Base-by-base conservation (phyloP, 1,140 invertebrate species). In the Parapsyche elsis region DNA sequence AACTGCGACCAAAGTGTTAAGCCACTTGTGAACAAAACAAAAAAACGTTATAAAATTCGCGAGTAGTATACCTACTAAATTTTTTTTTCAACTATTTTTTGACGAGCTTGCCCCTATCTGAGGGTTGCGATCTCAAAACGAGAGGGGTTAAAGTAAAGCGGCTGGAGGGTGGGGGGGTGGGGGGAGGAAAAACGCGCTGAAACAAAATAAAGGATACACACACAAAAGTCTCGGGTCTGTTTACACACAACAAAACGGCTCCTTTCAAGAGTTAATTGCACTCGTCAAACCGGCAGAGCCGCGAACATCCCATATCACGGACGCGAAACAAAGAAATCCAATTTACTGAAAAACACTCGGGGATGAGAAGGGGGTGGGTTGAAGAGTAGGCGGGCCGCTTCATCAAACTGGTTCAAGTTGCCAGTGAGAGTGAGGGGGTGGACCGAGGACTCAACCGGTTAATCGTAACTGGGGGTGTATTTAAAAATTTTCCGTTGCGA, bases 321-420 rank as follows among this genome's bases (percentile, higher is more conserved):
- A 24, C 53, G 71, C 45, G 71, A 64, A 67, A 77, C 76, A 77
- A 77, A 64, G 76, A 61, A 67, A 77, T 77, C 76, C 76, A 77
- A 77, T 77, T 77, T 77, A 57, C 76, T 64, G 49, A 77, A 77
- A 53, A 77, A 77, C 44, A 77, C 76, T 53, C 53, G 21, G 21
- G 30, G 71, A 46, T 9, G 10, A 38, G 16, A 44, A n/a, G 12
- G 49, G 49, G 70, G 30, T 23, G 71, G n/a, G 16, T 21, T 76
- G 16, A 45, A 19, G 57, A 21, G 38, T 46, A 14, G 10, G 16
- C 9, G 9, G 23, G 64, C 21, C 21, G 71, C 24, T 46, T 73
- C 16, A 19, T 75, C 73, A 14, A 5, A 24, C 10, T 12, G 46
- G 73, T 53, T 53, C 12, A 53, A 14, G 49, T 38, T 38, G n/a